phyloP scores from a whole-genome alignment of 2,888 invertebrate species.

The Agrotis clavis region DNA sequence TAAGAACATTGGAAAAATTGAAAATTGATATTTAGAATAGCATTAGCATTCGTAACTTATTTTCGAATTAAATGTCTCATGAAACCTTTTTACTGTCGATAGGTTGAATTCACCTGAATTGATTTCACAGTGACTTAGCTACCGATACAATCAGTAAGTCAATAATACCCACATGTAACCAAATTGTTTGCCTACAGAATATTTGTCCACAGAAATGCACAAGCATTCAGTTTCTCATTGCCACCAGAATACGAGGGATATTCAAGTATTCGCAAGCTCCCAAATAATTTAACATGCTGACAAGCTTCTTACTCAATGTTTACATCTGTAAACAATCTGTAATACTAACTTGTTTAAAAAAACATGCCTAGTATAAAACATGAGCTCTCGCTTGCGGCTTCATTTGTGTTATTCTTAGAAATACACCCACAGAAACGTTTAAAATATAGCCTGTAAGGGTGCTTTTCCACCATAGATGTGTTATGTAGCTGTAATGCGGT shows the following conservation, averaged over 20 bases:
- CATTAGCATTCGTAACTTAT: too few species aligned
- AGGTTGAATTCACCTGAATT: too few species aligned
- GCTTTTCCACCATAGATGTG: too few species aligned
- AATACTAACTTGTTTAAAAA: not conserved
- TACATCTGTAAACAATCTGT: not conserved
- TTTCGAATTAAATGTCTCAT: too few species aligned
- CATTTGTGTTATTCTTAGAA: too few species aligned
- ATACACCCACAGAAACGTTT: too few species aligned
- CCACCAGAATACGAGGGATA: constrained; percentile 2
- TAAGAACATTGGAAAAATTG: too few species aligned
- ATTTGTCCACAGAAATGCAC: constrained; percentile 22
- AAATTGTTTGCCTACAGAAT: constrained; percentile 20
- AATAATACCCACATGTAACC: constrained; percentile 10
- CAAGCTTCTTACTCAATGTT: not conserved
- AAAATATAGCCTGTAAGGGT: too few species aligned
- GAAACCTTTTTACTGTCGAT: too few species aligned
- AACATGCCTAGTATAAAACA: not conserved
- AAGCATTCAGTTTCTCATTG: constrained; percentile 7
- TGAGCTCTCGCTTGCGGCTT: too few species aligned
- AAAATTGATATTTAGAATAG: too few species aligned
- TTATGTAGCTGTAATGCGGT: too few species aligned
- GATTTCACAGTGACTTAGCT: not conserved
- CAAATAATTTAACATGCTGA: constrained; percentile 23
- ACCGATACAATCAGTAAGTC: not conserved
- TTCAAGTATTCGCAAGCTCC: constrained; percentile 9